Conservation (phyloP, 1,140 invertebrate species). For the Marisa cornuarietis region DNA sequence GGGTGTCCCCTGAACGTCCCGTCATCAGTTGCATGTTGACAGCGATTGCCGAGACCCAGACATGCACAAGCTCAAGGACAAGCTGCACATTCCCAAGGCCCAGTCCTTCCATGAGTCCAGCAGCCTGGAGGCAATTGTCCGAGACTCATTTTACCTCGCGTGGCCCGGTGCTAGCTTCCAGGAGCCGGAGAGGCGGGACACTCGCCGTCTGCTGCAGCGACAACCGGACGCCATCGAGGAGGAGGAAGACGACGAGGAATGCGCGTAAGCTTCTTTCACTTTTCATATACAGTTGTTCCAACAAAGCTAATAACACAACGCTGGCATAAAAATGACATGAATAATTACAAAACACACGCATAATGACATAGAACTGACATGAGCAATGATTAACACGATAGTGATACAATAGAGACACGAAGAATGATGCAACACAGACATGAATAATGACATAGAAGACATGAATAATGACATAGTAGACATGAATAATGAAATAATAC, state of each 20-base stretch:
- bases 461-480: no score
- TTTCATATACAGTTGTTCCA: no score
- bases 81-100: constrained; percentile 41
- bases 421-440: no score
- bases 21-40: not conserved
- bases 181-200: constrained; percentile 15
- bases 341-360: no score
- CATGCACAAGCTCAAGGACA: constrained; percentile 45
- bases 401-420: no score
- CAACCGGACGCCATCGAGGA: constrained; percentile 43
- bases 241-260: constrained; percentile 34
- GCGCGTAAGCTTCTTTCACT: constrained; percentile 10
- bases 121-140: constrained; percentile 38
- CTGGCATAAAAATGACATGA: no score
- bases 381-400: no score
- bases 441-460: no score
- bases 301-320: no score
- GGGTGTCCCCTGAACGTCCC: no score
- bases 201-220: constrained; percentile 29
- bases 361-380: no score
- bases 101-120: constrained; percentile 40
- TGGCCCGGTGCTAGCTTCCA: constrained; percentile 45
- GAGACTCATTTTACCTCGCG: constrained; percentile 43
- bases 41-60: not conserved
- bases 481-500: no score